A percentile compares a stretch with the other conserved stretches of the same genome.
Evolutionary conservation across 2,888 invertebrate genomes (phyloP).

Genomic region (Lacanobia oleracea): DNA sequence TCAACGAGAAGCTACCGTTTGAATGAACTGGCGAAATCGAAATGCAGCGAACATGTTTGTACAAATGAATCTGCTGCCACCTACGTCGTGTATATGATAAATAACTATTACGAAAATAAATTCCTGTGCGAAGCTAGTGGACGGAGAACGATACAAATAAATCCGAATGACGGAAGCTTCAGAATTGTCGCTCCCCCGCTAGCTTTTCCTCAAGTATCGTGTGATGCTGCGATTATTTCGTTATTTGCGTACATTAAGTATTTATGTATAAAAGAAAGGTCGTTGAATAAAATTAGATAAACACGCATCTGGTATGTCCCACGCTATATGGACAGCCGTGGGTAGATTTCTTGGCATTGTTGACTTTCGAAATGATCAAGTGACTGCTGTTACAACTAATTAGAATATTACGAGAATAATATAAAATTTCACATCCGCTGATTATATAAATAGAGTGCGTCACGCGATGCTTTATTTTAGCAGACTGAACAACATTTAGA

Average conservation of each 20-base stretch:
- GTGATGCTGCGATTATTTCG: conserved; percentile 42
- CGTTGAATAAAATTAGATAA: conserved; percentile 59
- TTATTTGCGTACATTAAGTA: conserved; percentile 43
- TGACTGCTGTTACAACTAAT: conserved; percentile 33
- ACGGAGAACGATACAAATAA: conserved; percentile 57
- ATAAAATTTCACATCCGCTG: conserved; percentile 41
- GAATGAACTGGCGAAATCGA: conserved; percentile 62
- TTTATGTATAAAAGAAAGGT: conserved; percentile 57
- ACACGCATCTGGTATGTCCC: conserved; percentile 49
- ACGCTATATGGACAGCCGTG: conserved; percentile 38
- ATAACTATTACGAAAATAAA: conserved; percentile 62
- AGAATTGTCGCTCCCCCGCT: conserved; percentile 20
- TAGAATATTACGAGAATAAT: conserved; percentile 33
- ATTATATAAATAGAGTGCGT: conserved; percentile 12
- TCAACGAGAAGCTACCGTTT: conserved; percentile 64
- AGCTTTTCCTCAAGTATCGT: conserved; percentile 50
- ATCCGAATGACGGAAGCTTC: conserved; percentile 64
- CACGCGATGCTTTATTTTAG: conserved; percentile 14
- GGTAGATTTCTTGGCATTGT: conserved; percentile 60
- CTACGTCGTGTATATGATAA: conserved; percentile 51
- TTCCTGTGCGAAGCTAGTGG: conserved; percentile 23
- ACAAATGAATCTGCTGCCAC: conserved; percentile 49
- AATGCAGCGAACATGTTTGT: conserved; percentile 43
- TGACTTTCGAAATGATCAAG: conserved; percentile 56
- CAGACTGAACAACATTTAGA: conserved; percentile 2